Conservation (phyloP, 2,797 vertebrate genomes). For the Odontamblyopus rebecca region DNA sequence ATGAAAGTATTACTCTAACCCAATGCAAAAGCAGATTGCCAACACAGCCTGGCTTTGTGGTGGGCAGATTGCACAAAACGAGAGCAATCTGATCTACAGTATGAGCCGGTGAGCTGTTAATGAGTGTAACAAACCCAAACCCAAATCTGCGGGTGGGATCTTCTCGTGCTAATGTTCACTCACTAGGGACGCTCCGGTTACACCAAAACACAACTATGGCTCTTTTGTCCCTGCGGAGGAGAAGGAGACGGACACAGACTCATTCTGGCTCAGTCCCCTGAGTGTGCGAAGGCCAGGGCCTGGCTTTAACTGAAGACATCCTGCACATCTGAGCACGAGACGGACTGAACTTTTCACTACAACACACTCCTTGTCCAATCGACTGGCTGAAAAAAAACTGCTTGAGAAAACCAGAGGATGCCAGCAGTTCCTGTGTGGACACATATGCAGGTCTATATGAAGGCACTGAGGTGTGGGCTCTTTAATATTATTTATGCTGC, state of each 20-base stretch:
- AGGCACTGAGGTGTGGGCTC: conserved; percentile 16
- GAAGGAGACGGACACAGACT: conserved; percentile 15
- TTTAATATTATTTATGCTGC: conserved; percentile 23
- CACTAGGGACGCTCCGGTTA: conserved; percentile 5
- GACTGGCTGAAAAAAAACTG: conserved; percentile 17
- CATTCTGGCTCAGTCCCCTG: neutral
- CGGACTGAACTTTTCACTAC: conserved; percentile 18
- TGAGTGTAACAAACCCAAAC: conserved; percentile 11
- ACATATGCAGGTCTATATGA: conserved; percentile 4
- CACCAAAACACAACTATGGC: conserved; percentile 7
- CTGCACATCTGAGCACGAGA: conserved; percentile 34
- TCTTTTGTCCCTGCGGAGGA: conserved; percentile 21
- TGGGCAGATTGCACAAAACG: conserved; percentile 3
- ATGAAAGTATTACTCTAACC: neutral
- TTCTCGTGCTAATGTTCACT: conserved; percentile 7
- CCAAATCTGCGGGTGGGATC: conserved; percentile 6
- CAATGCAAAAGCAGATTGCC: neutral
- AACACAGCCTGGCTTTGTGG: conserved; percentile 9
- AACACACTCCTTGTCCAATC: conserved; percentile 47
- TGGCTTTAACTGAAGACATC: conserved; percentile 45
- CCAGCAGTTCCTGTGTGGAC: conserved; percentile 34
- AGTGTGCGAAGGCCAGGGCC: conserved; percentile 14
- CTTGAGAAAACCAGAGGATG: conserved; percentile 24
- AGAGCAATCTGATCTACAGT: conserved; percentile 11
- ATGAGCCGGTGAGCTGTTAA: conserved; percentile 13